phyloP scores from a whole-genome alignment of 2,797 vertebrate species.

The Ibycter americanus region DNA sequence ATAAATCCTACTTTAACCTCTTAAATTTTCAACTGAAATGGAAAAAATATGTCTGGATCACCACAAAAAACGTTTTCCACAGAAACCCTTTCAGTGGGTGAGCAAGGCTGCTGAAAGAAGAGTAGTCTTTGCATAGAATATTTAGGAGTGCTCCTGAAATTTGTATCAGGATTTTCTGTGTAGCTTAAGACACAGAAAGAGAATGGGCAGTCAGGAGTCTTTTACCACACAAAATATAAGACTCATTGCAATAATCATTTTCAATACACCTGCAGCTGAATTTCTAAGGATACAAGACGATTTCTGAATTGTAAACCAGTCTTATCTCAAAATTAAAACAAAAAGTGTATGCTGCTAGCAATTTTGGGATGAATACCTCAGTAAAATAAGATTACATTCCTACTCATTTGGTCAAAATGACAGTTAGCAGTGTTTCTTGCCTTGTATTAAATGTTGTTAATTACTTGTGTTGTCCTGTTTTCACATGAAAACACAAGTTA shows the following conservation, averaged over 20 bases:
- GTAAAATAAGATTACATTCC: background rate
- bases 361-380: background rate
- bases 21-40: background rate
- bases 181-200: background rate
- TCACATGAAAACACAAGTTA: conserved; percentile 26
- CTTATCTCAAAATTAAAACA: conserved; percentile 4
- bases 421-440: background rate
- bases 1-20: conserved; percentile 3
- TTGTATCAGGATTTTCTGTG: background rate
- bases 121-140: background rate
- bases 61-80: background rate
- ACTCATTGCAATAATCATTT: background rate
- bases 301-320: background rate
- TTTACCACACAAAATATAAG: background rate
- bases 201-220: background rate
- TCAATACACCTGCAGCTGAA: background rate
- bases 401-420: background rate
- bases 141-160: background rate
- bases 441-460: background rate
- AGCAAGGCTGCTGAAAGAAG: background rate
- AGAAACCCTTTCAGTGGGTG: background rate
- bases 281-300: conserved; percentile 4
- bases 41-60: background rate
- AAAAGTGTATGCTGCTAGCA: background rate
- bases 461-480: conserved; percentile 1